Evolutionary conservation across 2,797 vertebrate genomes (phyloP).

Genomic region (Acropternis orthonyx): DNA sequence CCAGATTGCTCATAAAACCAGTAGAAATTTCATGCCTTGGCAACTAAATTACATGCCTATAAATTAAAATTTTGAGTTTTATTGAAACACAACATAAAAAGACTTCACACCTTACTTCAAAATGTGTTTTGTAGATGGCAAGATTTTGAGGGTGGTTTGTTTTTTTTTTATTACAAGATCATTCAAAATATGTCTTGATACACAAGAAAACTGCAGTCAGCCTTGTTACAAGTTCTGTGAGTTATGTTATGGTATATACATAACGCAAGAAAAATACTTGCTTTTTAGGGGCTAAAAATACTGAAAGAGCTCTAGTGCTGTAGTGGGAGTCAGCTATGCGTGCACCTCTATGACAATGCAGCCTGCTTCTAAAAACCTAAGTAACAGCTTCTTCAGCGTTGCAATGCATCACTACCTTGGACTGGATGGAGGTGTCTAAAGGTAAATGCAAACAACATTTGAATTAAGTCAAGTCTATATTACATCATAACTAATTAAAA

Average conservation of each 20-base stretch:
- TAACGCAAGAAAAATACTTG: background rate
- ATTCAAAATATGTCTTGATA: background rate
- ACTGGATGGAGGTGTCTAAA: background rate
- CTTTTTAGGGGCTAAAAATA: background rate
- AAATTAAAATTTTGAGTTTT: background rate
- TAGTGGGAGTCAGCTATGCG: background rate
- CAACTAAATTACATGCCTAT: background rate
- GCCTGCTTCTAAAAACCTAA: background rate
- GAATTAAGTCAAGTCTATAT: background rate
- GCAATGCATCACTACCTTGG: background rate
- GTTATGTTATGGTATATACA: background rate
- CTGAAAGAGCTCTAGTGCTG: background rate
- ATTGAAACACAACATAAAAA: background rate
- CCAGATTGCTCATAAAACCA: background rate
- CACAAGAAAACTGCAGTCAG: background rate
- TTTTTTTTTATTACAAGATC: background rate
- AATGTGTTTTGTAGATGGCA: accelerated
- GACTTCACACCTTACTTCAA: background rate
- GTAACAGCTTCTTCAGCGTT: background rate
- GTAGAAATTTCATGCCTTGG: background rate
- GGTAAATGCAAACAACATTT: background rate
- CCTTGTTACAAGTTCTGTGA: background rate
- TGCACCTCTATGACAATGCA: background rate
- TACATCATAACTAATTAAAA: background rate
- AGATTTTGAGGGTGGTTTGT: background rate